These are phyloP conservation scores for Gonioctena quinquepunctata DNA, from an alignment of 1,140 invertebrate species.

Conservation along the genomic window DNA sequence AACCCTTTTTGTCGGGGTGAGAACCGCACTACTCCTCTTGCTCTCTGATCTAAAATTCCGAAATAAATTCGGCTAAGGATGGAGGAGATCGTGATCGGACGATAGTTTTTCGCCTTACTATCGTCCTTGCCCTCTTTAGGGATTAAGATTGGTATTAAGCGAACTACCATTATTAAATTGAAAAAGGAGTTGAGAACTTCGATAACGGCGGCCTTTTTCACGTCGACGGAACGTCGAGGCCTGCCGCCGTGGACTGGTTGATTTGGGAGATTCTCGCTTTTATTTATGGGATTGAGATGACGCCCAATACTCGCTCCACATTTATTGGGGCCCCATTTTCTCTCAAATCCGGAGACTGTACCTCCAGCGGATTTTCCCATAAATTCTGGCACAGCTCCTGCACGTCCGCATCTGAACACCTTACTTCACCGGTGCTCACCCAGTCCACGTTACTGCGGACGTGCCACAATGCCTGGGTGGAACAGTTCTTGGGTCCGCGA, in stretches of 20 bases:
- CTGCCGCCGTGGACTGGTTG: too few relatives aligned
- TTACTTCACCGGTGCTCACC: background rate
- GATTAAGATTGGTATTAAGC: slow-evolving; percentile 35
- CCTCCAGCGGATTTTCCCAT: background rate
- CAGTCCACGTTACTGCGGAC: slow-evolving; percentile 2
- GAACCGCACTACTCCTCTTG: too few relatives aligned
- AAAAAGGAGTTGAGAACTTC: slow-evolving; percentile 16
- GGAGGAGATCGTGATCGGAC: slow-evolving; percentile 10
- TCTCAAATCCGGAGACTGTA: background rate
- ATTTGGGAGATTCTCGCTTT: background rate
- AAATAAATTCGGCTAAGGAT: slow-evolving; percentile 2
- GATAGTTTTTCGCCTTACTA: background rate
- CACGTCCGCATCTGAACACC: background rate
- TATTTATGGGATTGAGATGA: background rate
- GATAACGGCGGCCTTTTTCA: background rate
- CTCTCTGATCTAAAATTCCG: background rate
- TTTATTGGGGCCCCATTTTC: too few relatives aligned
- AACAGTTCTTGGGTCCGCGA: too few relatives aligned
- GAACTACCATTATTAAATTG: slow-evolving; percentile 15
- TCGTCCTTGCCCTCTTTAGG: background rate
- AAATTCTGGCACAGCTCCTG: background rate
- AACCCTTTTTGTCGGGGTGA: slow-evolving; percentile 37
- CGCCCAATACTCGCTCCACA: background rate
- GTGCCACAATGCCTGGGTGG: slow-evolving; percentile 8
- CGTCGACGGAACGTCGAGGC: background rate